These are phyloP conservation scores for Cataglyphis altisquamis DNA, from an alignment of 2,888 invertebrate species.

Conservation along the genomic window DNA sequence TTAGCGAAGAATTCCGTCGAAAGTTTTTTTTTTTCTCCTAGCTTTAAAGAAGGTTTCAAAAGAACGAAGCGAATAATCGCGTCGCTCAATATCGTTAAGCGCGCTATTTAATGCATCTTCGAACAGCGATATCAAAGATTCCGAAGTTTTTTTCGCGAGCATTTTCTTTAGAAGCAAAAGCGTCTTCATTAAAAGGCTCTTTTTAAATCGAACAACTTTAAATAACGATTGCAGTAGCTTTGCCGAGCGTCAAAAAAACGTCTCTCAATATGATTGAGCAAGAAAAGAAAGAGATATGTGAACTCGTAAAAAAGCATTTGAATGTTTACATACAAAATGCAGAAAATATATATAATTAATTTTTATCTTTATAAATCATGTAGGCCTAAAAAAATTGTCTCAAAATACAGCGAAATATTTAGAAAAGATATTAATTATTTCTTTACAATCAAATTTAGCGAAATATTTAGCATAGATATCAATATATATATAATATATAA, in stretches of 20 bases:
- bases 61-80: background rate
- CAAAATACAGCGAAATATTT: background rate
- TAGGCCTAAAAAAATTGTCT: background rate
- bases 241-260: constrained; percentile 18
- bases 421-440: background rate
- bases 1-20: background rate
- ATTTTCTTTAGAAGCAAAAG: constrained; percentile 18
- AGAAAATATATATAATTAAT: background rate
- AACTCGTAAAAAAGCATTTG: background rate
- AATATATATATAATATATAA: background rate
- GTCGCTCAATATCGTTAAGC: constrained; percentile 29
- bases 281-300: constrained; percentile 25
- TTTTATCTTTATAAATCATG: background rate
- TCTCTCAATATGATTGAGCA: constrained; percentile 31
- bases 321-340: constrained; percentile 3
- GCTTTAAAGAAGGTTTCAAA: background rate
- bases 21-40: background rate
- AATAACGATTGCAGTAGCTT: constrained; percentile 42
- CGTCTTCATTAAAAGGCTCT: background rate
- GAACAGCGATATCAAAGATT: constrained; percentile 39
- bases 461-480: background rate
- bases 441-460: background rate
- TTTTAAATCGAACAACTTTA: constrained; percentile 51
- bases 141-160: background rate
- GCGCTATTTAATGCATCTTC: constrained; percentile 27